Evolutionary conservation across 2,797 vertebrate species (phyloP), one percentile per base, ranked within the genome.

Genomic region (Mormyrus proboscirostris): DNA sequence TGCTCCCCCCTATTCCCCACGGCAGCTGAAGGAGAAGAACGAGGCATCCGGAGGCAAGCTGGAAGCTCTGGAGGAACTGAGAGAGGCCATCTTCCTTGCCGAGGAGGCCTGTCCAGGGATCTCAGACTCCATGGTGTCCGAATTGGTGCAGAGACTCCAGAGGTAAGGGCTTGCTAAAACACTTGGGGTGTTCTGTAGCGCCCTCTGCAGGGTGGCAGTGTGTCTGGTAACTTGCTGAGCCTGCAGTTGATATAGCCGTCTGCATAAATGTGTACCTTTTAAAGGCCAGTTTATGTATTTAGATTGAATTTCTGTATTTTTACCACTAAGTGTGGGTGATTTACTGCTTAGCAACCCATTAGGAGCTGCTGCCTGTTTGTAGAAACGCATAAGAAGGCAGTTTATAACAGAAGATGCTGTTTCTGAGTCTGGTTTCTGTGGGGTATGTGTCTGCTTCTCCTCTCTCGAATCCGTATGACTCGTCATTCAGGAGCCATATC

Each of bases 31-130:
- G 94, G 97, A 97, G 84, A 96, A 97, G 87, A 97, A 96, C 92
- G 97, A 97, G 92, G 95, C 97, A 1, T 96, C 96, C 4, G 97
- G 97, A 0, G 97, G 97, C 88, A 98, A 98, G 94, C 94, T 97
- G 87, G 95, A 97, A 90, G 97, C 98, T 90, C 96, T 99, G 91
- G 98, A 99, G 73, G 97, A 98, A 93, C 94, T 99, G 88, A 96
- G 96, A 16, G 96, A 97, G 89, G 97, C 98, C 90, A 97, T 99
- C 94, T 96, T 97, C 93, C 94, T 98, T 91, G 98, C 98, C 0
- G 98, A 99, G 92, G 98, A 98, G 94, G 94, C 97, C 2, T 98
- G 95, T 93, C 98, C 98, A 0, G 97, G 98, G 69, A 99, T 99
- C 93, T 96, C 97, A 0, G 99, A 99, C 86, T 97, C 97, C 84